Percentiles rank a stretch among this genome's conserved stretches.
Conservation (phyloP, 2,888 invertebrate species). For the Schrankia costaestrigalis region DNA sequence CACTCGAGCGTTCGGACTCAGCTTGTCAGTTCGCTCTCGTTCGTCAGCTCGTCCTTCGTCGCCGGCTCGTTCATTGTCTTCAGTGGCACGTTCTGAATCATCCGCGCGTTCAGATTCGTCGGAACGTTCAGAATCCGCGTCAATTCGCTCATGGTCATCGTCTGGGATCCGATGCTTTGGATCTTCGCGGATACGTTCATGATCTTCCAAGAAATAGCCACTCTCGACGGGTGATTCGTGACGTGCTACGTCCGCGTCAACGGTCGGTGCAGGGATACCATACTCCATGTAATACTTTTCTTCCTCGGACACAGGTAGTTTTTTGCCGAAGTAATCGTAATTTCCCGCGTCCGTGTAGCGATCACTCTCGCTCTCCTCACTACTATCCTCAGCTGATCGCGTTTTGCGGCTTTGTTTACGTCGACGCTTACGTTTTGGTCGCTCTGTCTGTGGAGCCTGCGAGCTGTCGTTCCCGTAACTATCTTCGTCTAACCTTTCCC, state of each 20-base stretch:
- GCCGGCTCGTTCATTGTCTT: constrained; percentile 37
- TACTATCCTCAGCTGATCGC: constrained; percentile 41
- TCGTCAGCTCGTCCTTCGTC: constrained; percentile 35
- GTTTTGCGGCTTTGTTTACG: constrained; percentile 53
- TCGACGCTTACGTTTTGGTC: constrained; percentile 50
- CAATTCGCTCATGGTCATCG: too few species aligned
- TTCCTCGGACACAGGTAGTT: constrained; percentile 59
- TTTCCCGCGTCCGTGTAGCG: constrained; percentile 50
- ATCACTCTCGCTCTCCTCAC: constrained; percentile 25
- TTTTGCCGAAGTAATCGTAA: constrained; percentile 66
- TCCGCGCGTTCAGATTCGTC: constrained; percentile 39
- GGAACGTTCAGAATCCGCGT: constrained; percentile 27
- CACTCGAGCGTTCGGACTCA: constrained; percentile 60
- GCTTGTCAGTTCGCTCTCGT: constrained; percentile 37
- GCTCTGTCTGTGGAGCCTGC: constrained; percentile 44
- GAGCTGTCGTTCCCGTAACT: constrained; percentile 53
- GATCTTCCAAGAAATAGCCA: constrained; percentile 54
- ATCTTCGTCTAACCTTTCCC: constrained; percentile 33
- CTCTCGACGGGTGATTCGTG: constrained; percentile 43
- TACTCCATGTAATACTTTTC: constrained; percentile 54
- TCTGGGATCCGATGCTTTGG: constrained; percentile 41
- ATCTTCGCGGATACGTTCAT: constrained; percentile 57
- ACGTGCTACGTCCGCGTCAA: constrained; percentile 55
- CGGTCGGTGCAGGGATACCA: constrained; percentile 60
- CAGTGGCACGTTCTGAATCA: constrained; percentile 10